These are phyloP conservation scores for Schizothorax lantsangensis DNA, from an alignment of 2,797 vertebrate species.

Conservation along the genomic window DNA sequence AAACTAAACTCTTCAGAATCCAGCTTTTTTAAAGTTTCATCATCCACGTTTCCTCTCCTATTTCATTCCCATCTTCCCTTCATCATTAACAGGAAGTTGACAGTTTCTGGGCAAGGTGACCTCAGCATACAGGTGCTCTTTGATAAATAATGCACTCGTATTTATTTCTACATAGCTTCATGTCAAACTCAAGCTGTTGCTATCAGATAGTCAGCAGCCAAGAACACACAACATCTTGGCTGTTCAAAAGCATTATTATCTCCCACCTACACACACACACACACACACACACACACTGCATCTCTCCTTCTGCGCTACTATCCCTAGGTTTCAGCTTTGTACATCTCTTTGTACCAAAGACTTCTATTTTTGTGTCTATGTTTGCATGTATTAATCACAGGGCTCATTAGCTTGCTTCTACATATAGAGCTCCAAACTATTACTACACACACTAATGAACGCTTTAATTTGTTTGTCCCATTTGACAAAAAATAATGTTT, in stretches of 20 bases:
- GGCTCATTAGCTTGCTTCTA: conserved; percentile 41
- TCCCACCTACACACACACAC: conserved; percentile 10
- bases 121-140: conserved; percentile 55
- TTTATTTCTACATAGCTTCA: conserved; percentile 29
- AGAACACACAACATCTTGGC: conserved; percentile 46
- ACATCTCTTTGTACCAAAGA: conserved; percentile 20
- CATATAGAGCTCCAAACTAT: conserved; percentile 33
- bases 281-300: conserved; percentile 14
- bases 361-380: conserved; percentile 8
- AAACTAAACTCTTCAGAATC: not conserved
- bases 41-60: not conserved
- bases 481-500: not conserved
- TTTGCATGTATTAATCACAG: conserved; percentile 41
- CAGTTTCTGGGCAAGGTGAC: conserved; percentile 73
- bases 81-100: conserved; percentile 57
- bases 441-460: not conserved
- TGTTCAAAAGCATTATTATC: conserved; percentile 44
- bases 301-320: conserved; percentile 40
- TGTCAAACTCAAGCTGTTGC: conserved; percentile 48
- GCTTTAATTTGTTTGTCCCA: not conserved
- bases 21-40: conserved; percentile 27
- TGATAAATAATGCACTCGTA: conserved; percentile 54
- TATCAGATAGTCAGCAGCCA: conserved; percentile 50
- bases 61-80: conserved; percentile 43
- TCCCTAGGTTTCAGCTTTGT: not conserved